Conservation (phyloP, 30 jellyfish, hydroid and myxozoan species). For the Mastigias papua region DNA sequence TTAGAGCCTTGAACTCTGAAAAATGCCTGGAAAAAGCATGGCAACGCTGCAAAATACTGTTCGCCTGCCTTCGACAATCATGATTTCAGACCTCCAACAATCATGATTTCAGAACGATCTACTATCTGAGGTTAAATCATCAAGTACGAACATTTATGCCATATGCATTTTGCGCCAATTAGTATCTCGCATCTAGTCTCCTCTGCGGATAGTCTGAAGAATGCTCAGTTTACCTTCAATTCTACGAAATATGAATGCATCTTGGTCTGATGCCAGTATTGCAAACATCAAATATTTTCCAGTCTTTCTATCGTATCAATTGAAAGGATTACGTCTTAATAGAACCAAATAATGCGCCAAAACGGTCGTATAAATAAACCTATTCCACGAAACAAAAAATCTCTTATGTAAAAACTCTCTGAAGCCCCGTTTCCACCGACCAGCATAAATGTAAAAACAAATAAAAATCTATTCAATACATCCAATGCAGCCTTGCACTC, state of each 20-base stretch:
- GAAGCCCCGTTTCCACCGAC: too few species aligned
- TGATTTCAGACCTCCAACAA: neutral
- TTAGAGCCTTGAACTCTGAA: too few species aligned
- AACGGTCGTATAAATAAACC: too few species aligned
- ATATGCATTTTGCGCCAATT: neutral
- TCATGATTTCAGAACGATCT: neutral
- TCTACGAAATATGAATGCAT: neutral
- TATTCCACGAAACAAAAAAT: too few species aligned
- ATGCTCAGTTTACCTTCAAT: neutral
- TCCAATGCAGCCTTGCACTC: too few species aligned
- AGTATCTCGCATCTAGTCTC: neutral
- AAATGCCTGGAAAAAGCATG: too few species aligned
- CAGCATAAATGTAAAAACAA: too few species aligned
- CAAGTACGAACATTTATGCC: neutral
- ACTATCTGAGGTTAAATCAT: neutral
- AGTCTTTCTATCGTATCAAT: neutral
- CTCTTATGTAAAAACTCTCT: too few species aligned
- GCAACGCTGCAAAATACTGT: too few species aligned
- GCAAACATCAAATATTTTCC: slow-evolving; percentile 37
- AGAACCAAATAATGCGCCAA: neutral
- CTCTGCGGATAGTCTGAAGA: neutral
- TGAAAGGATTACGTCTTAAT: slow-evolving; percentile 6
- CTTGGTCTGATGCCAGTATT: neutral
- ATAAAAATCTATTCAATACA: too few species aligned
- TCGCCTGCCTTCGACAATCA: neutral